Conservation (phyloP, 2,797 vertebrate species). For the Characodon lateralis region DNA sequence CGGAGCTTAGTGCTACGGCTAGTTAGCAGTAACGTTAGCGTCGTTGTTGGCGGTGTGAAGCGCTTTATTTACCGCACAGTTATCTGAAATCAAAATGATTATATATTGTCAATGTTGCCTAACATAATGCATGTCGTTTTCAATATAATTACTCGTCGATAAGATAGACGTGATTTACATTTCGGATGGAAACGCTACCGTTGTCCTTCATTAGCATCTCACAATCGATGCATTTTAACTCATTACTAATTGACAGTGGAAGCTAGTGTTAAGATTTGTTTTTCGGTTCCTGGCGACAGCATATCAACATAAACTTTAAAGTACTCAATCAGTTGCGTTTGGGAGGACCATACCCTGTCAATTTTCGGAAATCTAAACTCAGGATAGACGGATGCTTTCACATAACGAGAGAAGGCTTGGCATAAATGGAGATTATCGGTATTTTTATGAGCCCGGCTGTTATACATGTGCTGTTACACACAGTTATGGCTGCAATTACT, state of each 20-base stretch:
- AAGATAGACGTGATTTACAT: not conserved
- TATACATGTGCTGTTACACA: conserved; percentile 6
- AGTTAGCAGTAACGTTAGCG: conserved; percentile 32
- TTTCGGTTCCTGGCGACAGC: not conserved
- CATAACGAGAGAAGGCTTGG: not conserved
- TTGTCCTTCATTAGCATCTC: not conserved
- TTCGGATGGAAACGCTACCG: not conserved
- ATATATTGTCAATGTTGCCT: not conserved
- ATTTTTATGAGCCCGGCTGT: not conserved
- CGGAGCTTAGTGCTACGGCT: conserved; percentile 16
- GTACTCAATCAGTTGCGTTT: not conserved
- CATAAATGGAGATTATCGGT: not conserved
- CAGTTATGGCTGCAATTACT: conserved; percentile 8
- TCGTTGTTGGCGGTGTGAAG: not conserved
- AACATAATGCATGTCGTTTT: not conserved
- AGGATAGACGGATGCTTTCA: not conserved
- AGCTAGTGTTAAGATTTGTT: no score
- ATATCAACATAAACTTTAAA: not conserved
- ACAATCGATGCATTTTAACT: not conserved
- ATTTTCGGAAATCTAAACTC: not conserved
- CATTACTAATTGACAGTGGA: not conserved
- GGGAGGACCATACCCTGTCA: not conserved
- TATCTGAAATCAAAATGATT: accelerated
- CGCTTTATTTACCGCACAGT: not conserved
- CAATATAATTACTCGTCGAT: accelerated